These are phyloP conservation scores for Cacoxenus indagator DNA, from an alignment of 2,888 invertebrate genomes.

Conservation along the genomic window DNA sequence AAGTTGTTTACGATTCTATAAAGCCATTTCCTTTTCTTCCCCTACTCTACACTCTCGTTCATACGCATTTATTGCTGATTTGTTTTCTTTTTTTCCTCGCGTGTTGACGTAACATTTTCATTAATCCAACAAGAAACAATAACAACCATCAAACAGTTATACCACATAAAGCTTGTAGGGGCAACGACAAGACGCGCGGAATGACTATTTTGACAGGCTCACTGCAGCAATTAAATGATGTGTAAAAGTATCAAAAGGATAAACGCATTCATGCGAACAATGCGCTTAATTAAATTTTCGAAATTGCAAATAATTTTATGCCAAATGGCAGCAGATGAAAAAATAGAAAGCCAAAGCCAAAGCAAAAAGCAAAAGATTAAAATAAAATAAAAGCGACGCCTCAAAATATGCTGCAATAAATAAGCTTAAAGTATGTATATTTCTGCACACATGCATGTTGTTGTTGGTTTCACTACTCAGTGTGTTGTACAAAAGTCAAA, in stretches of 20 bases:
- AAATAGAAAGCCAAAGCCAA: too few species aligned
- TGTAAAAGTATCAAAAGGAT: conserved; percentile 12
- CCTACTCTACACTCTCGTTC: background rate
- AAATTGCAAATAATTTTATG: conserved; percentile 3
- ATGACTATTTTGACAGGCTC: background rate
- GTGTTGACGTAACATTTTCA: conserved; percentile 12
- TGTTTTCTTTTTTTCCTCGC: background rate
- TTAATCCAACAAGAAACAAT: background rate
- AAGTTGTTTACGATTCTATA: too few species aligned
- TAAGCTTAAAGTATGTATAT: background rate
- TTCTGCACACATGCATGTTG: background rate
- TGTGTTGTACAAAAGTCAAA: conserved; percentile 1
- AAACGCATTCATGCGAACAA: background rate
- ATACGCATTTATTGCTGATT: background rate
- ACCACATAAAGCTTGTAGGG: background rate
- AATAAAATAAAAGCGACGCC: background rate
- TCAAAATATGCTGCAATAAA: background rate
- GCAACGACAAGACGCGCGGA: background rate
- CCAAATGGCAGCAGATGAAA: background rate
- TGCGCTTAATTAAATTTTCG: conserved; percentile 14
- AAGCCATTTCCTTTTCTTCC: background rate
- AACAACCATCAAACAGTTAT: background rate
- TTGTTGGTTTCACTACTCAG: background rate
- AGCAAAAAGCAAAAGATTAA: background rate
- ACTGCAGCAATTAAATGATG: conserved; percentile 9